phyloP scores from a whole-genome alignment of 2,113 vertebrate species.

The Himantopus leucocephalus region DNA sequence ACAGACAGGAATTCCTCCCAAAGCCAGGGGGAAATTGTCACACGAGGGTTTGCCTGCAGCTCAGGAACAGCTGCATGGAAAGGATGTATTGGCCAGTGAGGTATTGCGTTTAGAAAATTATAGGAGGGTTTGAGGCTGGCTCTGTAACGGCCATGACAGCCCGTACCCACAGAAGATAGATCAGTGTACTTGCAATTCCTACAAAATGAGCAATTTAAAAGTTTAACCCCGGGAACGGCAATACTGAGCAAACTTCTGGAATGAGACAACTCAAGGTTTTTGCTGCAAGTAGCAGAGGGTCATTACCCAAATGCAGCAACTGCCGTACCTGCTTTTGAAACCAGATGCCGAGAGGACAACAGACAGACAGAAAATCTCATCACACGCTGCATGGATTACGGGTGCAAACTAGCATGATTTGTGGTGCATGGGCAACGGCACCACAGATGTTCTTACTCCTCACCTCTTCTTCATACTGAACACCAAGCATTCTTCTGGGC shows the following conservation, averaged over 20 bases:
- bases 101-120: neutral
- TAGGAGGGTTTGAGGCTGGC: neutral
- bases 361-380: neutral
- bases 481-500: neutral
- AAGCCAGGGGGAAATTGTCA: neutral
- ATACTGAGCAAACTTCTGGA: neutral
- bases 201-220: neutral
- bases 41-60: neutral
- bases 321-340: neutral
- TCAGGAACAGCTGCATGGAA: neutral
- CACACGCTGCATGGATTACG: fast-evolving
- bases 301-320: neutral
- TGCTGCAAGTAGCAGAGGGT: neutral
- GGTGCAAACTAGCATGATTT: neutral
- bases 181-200: neutral
- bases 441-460: neutral
- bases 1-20: neutral
- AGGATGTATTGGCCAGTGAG: neutral
- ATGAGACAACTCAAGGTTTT: neutral
- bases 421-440: neutral
- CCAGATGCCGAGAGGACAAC: neutral
- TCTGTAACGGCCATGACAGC: neutral
- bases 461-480: too few relatives aligned
- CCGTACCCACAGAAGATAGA: neutral
- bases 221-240: neutral